Conservation (phyloP, 2,888 invertebrate species). For the Bugulina stolonifera region DNA sequence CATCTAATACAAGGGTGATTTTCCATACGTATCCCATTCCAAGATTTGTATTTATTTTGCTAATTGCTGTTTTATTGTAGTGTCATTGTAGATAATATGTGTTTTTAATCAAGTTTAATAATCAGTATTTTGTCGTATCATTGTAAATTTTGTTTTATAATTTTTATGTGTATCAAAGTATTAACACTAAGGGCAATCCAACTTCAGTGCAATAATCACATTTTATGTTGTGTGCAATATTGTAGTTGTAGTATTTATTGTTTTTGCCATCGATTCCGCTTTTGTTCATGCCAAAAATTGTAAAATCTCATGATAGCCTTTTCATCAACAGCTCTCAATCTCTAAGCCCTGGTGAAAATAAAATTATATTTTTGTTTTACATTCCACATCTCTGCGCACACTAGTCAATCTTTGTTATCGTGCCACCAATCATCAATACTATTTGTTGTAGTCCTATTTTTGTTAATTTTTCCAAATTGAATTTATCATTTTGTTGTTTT, state of each 20-base stretch:
- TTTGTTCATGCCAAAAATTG: conserved; percentile 11
- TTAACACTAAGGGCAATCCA: conserved; percentile 2
- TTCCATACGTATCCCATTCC: background rate
- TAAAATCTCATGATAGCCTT: background rate
- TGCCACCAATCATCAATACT: background rate
- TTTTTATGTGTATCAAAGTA: conserved; percentile 14
- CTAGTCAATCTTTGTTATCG: conserved; percentile 24
- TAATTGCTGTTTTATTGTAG: background rate
- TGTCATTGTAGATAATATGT: background rate
- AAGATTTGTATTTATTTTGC: conserved; percentile 18
- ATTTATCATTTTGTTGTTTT: conserved; percentile 18
- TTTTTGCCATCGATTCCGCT: conserved; percentile 10
- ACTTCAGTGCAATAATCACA: conserved; percentile 13
- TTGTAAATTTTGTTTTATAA: conserved; percentile 3
- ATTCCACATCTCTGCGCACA: conserved; percentile 23
- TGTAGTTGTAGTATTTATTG: conserved; percentile 19
- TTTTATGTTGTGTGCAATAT: conserved; percentile 24
- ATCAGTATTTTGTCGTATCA: background rate
- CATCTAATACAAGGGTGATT: too few species aligned
- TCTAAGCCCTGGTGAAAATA: conserved; percentile 5
- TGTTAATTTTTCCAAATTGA: conserved; percentile 7
- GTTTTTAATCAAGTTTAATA: background rate
- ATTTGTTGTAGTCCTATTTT: conserved; percentile 26
- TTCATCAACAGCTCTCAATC: background rate
- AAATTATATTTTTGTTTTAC: conserved; percentile 21